Conservation (phyloP, 2,888 invertebrate genomes). For the Ophonus ardosiacus region DNA sequence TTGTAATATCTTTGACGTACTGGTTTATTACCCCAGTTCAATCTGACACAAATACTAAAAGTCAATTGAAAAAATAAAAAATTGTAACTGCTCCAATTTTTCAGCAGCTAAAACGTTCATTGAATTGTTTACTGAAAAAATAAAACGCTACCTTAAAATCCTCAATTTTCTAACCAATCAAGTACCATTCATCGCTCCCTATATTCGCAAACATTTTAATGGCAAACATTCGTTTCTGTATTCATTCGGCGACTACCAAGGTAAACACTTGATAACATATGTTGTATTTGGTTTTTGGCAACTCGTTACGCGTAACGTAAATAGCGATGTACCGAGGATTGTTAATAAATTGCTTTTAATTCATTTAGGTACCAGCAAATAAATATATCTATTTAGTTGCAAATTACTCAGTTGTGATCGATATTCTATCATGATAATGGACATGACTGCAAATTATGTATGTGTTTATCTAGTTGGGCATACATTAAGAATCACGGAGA, state of each 20-base stretch:
- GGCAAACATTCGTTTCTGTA: not conserved
- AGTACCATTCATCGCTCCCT: not conserved
- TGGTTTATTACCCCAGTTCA: no score
- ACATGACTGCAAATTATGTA: not conserved
- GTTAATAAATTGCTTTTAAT: conserved; percentile 31
- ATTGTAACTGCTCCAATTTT: no score
- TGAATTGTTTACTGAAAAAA: not conserved
- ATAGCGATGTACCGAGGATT: not conserved
- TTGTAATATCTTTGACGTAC: no score
- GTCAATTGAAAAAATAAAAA: no score
- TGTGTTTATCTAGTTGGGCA: not conserved
- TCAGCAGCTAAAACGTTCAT: no score
- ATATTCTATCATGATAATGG: not conserved
- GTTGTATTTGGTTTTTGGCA: conserved; percentile 27
- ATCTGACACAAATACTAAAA: no score
- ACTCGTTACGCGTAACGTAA: conserved; percentile 10
- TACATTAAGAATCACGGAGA: no score
- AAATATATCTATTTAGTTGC: not conserved
- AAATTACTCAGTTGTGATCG: not conserved
- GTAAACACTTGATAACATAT: not conserved
- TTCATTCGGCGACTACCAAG: not conserved
- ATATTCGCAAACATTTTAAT: not conserved
- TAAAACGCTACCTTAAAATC: not conserved
- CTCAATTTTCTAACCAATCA: not conserved
- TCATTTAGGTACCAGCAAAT: not conserved